Base-by-base conservation (phyloP, 2,888 invertebrate species). In the Lasioglossum oenotherae region DNA sequence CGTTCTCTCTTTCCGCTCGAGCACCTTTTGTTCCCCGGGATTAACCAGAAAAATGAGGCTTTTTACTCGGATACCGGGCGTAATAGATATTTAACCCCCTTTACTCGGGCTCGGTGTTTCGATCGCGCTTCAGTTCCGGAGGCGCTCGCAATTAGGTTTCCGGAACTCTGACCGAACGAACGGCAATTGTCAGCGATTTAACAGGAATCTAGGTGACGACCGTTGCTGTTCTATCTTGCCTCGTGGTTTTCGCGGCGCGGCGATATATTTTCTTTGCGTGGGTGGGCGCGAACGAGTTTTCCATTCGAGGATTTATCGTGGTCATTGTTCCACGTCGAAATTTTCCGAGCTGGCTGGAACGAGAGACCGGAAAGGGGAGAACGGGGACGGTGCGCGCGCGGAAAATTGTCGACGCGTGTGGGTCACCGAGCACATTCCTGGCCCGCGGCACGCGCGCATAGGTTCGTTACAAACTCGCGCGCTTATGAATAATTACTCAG, bases 401-500 rank as follows among this genome's bases (percentile, higher is more conserved):
- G 77, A 27, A n/a, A 69, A 69, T 49, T 69, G 64, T 31, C 64
- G 38, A 38, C 76, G 77, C 35, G 67, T 41, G 38, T 71, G 10
- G 57, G 60, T 31, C 49, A 74, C 71, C n/a, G 74, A 23, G 69
- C 74, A 64, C 46, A 73, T 64, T 74, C 71, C 75, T 27, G n/a
- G 69, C 31, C 38, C 44, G 64, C 27, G 35, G 78, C 69, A 53
- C 53, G 73, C 60, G 53, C 60, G 83, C 78, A 57, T 72, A 53
- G 77, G 78, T 87, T 78, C 74, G 75, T 87, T 87, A 80, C 74
- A 57, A 86, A 81, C 77, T 77, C 74, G 38, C 38, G 74, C 64
- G 38, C 83, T 89, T 87, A 89, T 84, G 89, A 89, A 89, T 85
- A 89, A 87, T 87, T 84, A 85, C 71, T 35, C 72, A 46, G 35